Base-by-base conservation (phyloP, 1,140 invertebrate genomes). In the Ceratitis capitata region DNA sequence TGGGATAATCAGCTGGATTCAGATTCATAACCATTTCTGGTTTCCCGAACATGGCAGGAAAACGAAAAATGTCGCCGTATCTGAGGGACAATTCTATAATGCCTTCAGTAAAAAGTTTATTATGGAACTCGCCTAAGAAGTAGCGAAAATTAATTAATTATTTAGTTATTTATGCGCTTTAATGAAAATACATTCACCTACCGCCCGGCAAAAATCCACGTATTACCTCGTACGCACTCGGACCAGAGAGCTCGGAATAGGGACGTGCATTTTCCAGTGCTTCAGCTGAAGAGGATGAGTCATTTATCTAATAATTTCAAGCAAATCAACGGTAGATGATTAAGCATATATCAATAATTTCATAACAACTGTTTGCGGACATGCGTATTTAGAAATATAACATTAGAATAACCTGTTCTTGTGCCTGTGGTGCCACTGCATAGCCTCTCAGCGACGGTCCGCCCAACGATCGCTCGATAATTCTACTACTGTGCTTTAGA, bases 1-100 rank as follows among this genome's bases (percentile, higher is more conserved):
- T 86, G 58, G 86, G 87, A 86, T 90, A 92, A 35, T 92, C 91
- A 14, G 84, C 42, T 0, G 91, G 89, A 86, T 91, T 90, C 84
- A 88, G 87, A 12, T 87, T 89, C 29, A 90, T 84, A 6, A 89
- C 88, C 82, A 88, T 35, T 83, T 89, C 92, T 0, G 49, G 85
- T 5, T 88, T 88, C 0, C 87, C 87, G 7, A 87, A 86, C 1
- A 92, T 19, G 3, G 86, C 86, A 0, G 91, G 89, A 85, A 92
- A 53, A 7, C 42, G 47, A 47, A 26, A 83, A 5, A 83, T 35
- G 1, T 26, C 4, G 6, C 82, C 82, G 19, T 83, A 83, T 53
- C 35, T 83, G 7, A n/a, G 7, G 10, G 0, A 3, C 26, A 51
- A 23, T 0, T 2, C 14, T 23, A 0, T 53, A 10, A 53, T 35